Base-by-base conservation (phyloP, 2,888 invertebrate genomes). In the Dryobota labecula region DNA sequence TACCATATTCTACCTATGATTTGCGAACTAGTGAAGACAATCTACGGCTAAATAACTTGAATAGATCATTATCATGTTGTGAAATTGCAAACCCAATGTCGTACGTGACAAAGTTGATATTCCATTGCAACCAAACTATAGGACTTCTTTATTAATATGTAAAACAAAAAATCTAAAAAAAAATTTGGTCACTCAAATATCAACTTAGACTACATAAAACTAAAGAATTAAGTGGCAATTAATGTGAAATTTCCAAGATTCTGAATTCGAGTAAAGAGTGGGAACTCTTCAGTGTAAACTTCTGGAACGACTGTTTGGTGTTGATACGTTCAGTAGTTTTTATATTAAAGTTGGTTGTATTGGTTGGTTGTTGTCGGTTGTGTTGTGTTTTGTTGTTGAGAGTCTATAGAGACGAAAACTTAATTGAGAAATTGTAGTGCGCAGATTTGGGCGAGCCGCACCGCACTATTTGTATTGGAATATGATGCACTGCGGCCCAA, bases 1-100 rank as follows among this genome's bases (percentile, higher is more conserved):
- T 20, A 70, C 24, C n/a, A 27, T 45, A 24, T 70, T 49, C 20
- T 70, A 60, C 20, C 51, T 70, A 18, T 51, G 20, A 41, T 51
- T 53, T 33, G 13, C 9, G 18, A 70, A 36, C n/a, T n/a, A 51
- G 36, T 36, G 18, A 36, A 51, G 27, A 43, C 27, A 43, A 61
- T 61, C 27, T 71, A 72, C 27, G 18, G 13, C 41, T 51, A 33
- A 33, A 13, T 27, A 71, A 43, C 8, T 8, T 58, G 24, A 15
- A 43, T 15, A 2, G 8, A 43, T 36, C 24, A 24, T 30, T 30
- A 27, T 38, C 11, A 18, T 27, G 11, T n/a, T 30, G 18, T 38
- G 27, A n/a, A 49, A 49, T 27, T 2, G 20, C 15, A 36, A 62
- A 41, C 61, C 24, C 18, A 41, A 24, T 24, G 2, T 13, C 4